These are phyloP conservation scores for Limonius californicus DNA, from an alignment of 1,140 invertebrate species.

Conservation along the genomic window DNA sequence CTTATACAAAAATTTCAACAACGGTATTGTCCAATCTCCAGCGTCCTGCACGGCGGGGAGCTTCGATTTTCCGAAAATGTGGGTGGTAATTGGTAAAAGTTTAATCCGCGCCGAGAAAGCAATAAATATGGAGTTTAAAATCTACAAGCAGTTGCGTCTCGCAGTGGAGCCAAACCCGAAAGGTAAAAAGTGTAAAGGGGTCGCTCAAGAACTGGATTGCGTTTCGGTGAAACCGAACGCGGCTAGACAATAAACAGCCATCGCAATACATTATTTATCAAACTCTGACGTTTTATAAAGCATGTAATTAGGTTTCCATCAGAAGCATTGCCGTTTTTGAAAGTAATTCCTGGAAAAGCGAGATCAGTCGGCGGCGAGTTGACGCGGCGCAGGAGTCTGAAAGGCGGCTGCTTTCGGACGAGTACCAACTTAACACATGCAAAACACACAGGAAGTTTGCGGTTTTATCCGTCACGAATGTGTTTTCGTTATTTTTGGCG, in stretches of 20 bases:
- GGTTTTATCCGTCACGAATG: conserved; percentile 25
- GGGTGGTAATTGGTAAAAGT: neutral
- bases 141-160: too few species aligned
- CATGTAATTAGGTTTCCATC: conserved; percentile 28
- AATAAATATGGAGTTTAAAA: too few species aligned
- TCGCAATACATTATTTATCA: conserved; percentile 26
- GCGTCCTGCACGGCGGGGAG: neutral
- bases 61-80: neutral
- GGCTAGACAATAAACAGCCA: conserved; percentile 21
- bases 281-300: conserved; percentile 27
- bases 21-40: neutral
- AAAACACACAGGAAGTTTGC: conserved; percentile 27
- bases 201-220: neutral
- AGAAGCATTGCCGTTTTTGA: conserved; percentile 22
- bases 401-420: conserved; percentile 18
- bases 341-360: conserved; percentile 23
- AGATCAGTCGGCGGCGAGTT: conserved; percentile 13
- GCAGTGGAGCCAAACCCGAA: too few species aligned
- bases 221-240: neutral
- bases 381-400: conserved; percentile 17
- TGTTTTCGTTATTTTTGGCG: conserved; percentile 21
- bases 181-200: neutral
- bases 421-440: conserved; percentile 27
- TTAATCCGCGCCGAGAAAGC: neutral
- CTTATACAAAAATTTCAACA: neutral